Percentiles rank a stretch among this genome's conserved stretches.
phyloP scores from a whole-genome alignment of 2,113 vertebrate genomes.

The Hassar affinis region DNA sequence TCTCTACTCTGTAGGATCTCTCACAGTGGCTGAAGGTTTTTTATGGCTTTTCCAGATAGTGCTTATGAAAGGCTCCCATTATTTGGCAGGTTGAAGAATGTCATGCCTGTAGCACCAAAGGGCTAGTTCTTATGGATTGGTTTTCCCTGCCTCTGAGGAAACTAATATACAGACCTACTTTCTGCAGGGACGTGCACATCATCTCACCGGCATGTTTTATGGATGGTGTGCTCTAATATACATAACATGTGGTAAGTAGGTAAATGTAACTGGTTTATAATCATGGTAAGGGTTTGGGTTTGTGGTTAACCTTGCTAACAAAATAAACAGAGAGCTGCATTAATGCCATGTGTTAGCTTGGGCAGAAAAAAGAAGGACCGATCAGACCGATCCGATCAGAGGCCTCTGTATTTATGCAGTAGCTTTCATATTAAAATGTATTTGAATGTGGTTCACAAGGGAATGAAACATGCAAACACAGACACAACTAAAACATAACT shows the following conservation, averaged over 20 bases:
- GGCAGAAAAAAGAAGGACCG: background rate
- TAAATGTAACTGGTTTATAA: background rate
- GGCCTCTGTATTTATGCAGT: background rate
- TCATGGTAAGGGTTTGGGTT: background rate
- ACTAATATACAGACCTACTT: background rate
- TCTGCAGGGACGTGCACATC: constrained; percentile 9
- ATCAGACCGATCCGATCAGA: too few relatives aligned
- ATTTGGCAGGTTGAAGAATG: constrained; percentile 55
- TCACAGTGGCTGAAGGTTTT: constrained; percentile 55
- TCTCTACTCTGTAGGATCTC: constrained; percentile 62
- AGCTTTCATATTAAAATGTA: background rate
- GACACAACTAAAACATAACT: background rate
- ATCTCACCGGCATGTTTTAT: background rate
- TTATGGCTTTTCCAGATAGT: constrained; percentile 63
- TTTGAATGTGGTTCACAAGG: background rate
- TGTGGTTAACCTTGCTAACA: constrained; percentile 14
- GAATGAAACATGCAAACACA: background rate
- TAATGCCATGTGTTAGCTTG: background rate
- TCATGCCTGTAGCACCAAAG: constrained; percentile 51
- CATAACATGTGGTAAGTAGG: background rate
- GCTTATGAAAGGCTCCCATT: constrained; percentile 68
- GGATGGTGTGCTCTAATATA: background rate
- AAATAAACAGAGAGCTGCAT: background rate
- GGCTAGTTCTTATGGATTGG: constrained; percentile 21
- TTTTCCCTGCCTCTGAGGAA: constrained; percentile 23